phyloP scores from a whole-genome alignment of 1,140 invertebrate species.

The Leguminivora glycinivorella region DNA sequence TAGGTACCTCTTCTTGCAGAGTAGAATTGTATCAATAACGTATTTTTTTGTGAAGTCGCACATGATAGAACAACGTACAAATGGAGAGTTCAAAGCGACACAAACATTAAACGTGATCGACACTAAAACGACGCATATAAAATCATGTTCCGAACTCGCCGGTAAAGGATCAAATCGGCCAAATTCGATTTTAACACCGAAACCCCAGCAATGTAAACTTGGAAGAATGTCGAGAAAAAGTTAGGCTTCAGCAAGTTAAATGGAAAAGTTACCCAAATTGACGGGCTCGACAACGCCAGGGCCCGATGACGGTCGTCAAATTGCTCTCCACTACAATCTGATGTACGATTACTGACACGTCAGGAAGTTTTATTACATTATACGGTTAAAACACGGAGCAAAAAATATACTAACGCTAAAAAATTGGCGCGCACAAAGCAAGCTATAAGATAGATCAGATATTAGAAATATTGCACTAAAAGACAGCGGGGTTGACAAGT shows the following conservation, averaged over 20 bases:
- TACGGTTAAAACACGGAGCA: too few species aligned
- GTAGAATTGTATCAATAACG: too few species aligned
- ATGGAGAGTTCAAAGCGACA: too few species aligned
- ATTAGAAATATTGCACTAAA: too few species aligned
- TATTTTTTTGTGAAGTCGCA: too few species aligned
- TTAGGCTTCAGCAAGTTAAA: constrained; percentile 67
- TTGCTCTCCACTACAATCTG: constrained; percentile 27
- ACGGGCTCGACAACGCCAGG: constrained; percentile 58
- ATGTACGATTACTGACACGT: not conserved
- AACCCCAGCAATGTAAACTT: constrained; percentile 50
- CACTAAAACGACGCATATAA: not conserved
- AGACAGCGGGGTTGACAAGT: too few species aligned
- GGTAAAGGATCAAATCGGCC: constrained; percentile 8
- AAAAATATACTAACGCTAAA: too few species aligned
- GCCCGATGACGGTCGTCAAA: constrained; percentile 53
- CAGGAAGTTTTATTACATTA: too few species aligned
- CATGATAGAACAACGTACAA: too few species aligned
- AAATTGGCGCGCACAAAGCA: too few species aligned
- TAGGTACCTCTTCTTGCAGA: too few species aligned
- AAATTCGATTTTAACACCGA: constrained; percentile 55
- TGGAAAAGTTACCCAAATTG: constrained; percentile 73
- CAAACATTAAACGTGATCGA: not conserved
- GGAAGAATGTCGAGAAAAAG: constrained; percentile 64
- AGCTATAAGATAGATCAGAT: too few species aligned
- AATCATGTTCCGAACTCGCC: not conserved